Percentiles rank a stretch among this genome's conserved stretches.
These are phyloP conservation scores for Lynx canadensis DNA, from an alignment of 2,113 vertebrate genomes.

Conservation along the genomic window DNA sequence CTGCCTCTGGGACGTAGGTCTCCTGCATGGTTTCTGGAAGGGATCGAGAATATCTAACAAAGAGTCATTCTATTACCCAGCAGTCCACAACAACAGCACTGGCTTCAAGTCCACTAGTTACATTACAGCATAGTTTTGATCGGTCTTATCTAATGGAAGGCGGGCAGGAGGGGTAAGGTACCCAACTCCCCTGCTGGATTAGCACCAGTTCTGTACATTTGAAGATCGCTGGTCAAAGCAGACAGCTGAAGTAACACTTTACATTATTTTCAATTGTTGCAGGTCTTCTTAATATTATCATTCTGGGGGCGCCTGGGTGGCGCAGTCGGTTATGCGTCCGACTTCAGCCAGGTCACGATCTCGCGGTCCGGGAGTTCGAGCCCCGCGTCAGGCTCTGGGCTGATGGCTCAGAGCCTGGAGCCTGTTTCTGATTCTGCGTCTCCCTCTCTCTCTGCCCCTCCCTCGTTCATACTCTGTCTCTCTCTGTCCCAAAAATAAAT, in stretches of 20 bases:
- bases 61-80: background rate
- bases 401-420: too few species aligned
- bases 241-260: background rate
- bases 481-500: too few species aligned
- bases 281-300: background rate
- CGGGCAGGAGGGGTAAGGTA: background rate
- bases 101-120: background rate
- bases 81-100: background rate
- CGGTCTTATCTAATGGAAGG: background rate
- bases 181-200: background rate
- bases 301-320: background rate
- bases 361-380: too few species aligned
- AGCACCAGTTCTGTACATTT: background rate
- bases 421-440: too few species aligned
- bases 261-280: background rate
- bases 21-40: background rate
- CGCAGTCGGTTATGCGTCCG: too few species aligned
- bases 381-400: too few species aligned
- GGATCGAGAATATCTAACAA: background rate
- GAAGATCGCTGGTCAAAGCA: background rate
- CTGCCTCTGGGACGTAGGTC: background rate
- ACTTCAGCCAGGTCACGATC: too few species aligned
- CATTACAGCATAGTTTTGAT: background rate
- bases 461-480: too few species aligned
- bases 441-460: too few species aligned